Base-by-base conservation (phyloP, 2,113 vertebrate species). In the Apistogramma diplotaenia region DNA sequence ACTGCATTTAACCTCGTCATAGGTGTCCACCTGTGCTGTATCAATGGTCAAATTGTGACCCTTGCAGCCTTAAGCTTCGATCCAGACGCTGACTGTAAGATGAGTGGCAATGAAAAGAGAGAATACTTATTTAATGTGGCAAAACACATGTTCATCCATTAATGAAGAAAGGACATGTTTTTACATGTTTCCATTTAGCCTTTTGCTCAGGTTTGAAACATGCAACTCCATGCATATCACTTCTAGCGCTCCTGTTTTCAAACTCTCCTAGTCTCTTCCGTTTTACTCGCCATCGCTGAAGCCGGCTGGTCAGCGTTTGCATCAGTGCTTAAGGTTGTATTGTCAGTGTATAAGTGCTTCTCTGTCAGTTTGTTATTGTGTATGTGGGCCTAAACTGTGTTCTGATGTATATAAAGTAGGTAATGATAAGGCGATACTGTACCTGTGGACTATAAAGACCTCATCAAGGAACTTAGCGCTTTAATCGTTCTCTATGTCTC, bases 301-400 rank as follows among this genome's bases (percentile, higher is more conserved):
- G 55, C 54, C 58, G 46, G 78, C 59, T 80, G 75, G 89, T 88
- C 90, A 91, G 90, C 85, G 33, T 85, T 78, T 91, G 91, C 75
- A 70, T 88, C 78, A 56, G 86, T 91, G 84, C 88, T 92, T 87
- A 71, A 91, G 92, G 90, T 84, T 87, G 81, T 91, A 79, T 93
- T 55, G 87, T 92, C 86, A 87, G 12, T 88, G 84, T 94, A 92
- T 81, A 93, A 93, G 93, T 95, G 94, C 92, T 92, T 93, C 92
- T 94, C 91, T 93, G 93, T 92, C 92, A 78, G 76, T 93, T 91
- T 93, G 93, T 94, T 94, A 89, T 92, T 81, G 93, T 95, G 93
- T 93, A 89, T 84, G 89, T 95, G 93, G 85, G 91, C 93, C 91
- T 94, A 91, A 93, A 93, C 89, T 91, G 88, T 94, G 87, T 94